Evolutionary conservation across 2,113 vertebrate genomes (phyloP).

Genomic region (Pandion haliaetus): DNA sequence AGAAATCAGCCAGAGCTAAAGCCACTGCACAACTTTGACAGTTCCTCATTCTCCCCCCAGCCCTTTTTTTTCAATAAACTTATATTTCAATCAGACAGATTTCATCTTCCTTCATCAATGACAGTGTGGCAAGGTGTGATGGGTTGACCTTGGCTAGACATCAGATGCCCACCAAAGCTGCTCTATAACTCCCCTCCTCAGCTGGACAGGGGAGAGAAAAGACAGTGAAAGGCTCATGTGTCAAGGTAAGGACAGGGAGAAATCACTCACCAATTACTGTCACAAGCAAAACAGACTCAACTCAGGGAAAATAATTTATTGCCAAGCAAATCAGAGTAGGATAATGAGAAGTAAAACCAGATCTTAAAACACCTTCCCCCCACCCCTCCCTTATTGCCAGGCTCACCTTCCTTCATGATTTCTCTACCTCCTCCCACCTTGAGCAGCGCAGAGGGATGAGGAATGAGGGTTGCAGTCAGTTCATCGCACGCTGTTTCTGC

Average conservation of each 20-base stretch:
- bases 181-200: neutral
- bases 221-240: fast-evolving
- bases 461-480: neutral
- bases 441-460: fast-evolving
- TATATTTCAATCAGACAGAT: neutral
- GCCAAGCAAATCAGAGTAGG: neutral
- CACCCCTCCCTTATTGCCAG: neutral
- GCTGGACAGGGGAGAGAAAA: neutral
- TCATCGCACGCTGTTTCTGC: neutral
- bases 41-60: neutral
- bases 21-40: neutral
- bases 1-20: neutral
- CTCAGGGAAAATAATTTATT: neutral
- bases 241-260: neutral
- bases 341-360: neutral
- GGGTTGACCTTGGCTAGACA: neutral
- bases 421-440: neutral
- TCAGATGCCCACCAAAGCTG: fast-evolving
- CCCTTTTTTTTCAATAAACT: neutral
- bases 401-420: neutral
- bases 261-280: neutral
- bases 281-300: fast-evolving
- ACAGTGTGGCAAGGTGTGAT: neutral
- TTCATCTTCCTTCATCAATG: neutral
- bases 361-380: neutral